Base-by-base conservation (phyloP, 2,888 invertebrate species). In the Bimastos eiseni region DNA sequence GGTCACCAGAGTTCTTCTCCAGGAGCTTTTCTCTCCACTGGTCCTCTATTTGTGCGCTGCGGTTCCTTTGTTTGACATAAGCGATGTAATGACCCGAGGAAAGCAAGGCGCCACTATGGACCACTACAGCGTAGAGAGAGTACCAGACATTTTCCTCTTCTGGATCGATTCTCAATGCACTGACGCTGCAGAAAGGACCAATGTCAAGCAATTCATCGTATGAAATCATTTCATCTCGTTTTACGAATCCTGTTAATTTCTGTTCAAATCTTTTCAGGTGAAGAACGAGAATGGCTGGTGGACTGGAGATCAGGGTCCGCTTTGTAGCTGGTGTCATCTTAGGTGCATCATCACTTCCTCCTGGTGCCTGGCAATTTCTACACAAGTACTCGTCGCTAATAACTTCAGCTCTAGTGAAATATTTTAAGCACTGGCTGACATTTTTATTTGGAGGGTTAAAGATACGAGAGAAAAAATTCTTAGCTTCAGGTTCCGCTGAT, bases 91-190 rank as follows among this genome's bases (percentile, higher is more conserved):
- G 89, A 24, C 89, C 89, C 11, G 30, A n/a, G 38, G 44, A 44
- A 33, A 34, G 33, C 8, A 89, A 49, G 21, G 0, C 41, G 8
- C 89, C 89, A 89, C 21, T 21, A 30, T 89, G 89, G n/a, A 44
- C 89, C 11, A 89, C 89, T n/a, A 89, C 89, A 30, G 44, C 89
- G 44, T 89, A 89, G 33, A 89, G 89, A 37, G 33, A 36, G 44
- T 89, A 89, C 89, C 41, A 89, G 49, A 89, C 37, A 36, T 86
- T 86, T 86, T 37, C 86, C 37, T 86, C 36, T 36, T 37, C 24
- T 0, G 34, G 86, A 24, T 86, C 86, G 37, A 86, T 37, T 21
- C 37, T 8, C 37, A 36, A 24, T 36, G 36, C 34, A 36, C 86
- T 37, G 36, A 0, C 34, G 36, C 86, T 86, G 86, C 86, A 86